Evolutionary conservation across 2,888 invertebrate species (phyloP).

Genomic region (Lepidocyrtinus sp.): DNA sequence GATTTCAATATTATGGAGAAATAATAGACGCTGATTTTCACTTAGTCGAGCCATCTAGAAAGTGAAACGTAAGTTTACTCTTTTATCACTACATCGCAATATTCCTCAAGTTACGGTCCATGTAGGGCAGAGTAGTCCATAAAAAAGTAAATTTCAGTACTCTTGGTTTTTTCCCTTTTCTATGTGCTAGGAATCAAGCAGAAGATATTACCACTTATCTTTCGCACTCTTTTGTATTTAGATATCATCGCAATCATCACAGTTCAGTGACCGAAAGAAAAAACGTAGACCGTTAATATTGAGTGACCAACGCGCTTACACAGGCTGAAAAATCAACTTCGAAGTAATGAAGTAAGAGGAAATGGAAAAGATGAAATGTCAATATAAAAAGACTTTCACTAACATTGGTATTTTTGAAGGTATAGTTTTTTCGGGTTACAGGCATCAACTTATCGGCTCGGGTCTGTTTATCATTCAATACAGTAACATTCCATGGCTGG

Average conservation of each 20-base stretch:
- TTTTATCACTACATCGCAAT: not conserved
- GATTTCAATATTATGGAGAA: not conserved
- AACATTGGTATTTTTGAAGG: too few relatives aligned
- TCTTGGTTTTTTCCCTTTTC: not conserved
- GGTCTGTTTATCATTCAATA: too few relatives aligned
- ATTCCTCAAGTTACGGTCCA: not conserved
- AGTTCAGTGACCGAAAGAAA: conserved; percentile 31
- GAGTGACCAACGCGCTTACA: conserved; percentile 20
- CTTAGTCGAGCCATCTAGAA: not conserved
- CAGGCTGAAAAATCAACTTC: not conserved
- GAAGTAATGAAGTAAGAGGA: not conserved
- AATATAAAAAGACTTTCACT: too few relatives aligned
- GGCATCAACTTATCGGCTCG: too few relatives aligned
- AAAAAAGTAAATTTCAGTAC: not conserved
- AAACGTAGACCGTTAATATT: conserved; percentile 1
- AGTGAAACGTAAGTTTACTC: not conserved
- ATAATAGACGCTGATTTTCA: too few relatives aligned
- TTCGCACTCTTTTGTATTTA: conserved; percentile 24
- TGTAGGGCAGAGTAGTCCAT: not conserved
- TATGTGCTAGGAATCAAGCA: conserved; percentile 23
- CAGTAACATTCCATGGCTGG: too few relatives aligned
- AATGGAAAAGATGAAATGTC: conserved; percentile 9
- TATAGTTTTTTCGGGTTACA: too few relatives aligned
- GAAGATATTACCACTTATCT: conserved; percentile 36
- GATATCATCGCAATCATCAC: conserved; percentile 28